Evolutionary conservation across 2,888 invertebrate species (phyloP), one percentile per base, ranked within the genome.

Genomic region (Tanypteryx hageni): DNA sequence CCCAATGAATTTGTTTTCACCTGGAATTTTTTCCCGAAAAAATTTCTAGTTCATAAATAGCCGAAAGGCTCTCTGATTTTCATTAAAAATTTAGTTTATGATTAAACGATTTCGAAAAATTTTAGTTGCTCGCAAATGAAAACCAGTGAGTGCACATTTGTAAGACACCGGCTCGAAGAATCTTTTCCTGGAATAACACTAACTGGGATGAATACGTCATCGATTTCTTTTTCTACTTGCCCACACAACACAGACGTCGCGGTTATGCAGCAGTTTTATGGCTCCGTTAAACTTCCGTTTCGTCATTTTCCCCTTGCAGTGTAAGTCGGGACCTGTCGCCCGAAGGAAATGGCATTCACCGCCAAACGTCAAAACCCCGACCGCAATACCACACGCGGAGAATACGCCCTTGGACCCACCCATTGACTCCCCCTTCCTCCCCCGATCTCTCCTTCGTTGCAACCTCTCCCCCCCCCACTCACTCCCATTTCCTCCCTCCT

Each of bases 361-460:
- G 76, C 22, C 76, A 76, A 27, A 76, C 76, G 76, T 76, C 76
- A 27, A 76, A 76, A 76, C 76, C 76, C 76, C 76, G 76, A 76
- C 76, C 76, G 76, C 76, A 76, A 76, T 27, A 76, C 76, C 76
- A 27, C 76, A 76, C 76, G 76, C 76, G 27, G 76, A 76, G 68
- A 76, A 76, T 76, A 76, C 76, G 76, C 76, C 76, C 76, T 76
- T 27, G 76, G 76, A 76, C 13, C 76, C 76, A 44, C 44, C 82
- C 8, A 31, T 16, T 27, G 8, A 4, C 7, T 44, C 10, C 83
- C 16, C 56, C 44, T 57, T n/a, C 11, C 8, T n/a, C 9, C 18
- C 9, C 83, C 56, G n/a, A 4, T 1, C 83, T n/a, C 83, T 56
- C 56, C 44, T 57, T n/a, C 11, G 31, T 44, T 11, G 4, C 14